Evolutionary conservation across 2,113 vertebrate genomes (phyloP).

Genomic region (Lamprotornis superbus): DNA sequence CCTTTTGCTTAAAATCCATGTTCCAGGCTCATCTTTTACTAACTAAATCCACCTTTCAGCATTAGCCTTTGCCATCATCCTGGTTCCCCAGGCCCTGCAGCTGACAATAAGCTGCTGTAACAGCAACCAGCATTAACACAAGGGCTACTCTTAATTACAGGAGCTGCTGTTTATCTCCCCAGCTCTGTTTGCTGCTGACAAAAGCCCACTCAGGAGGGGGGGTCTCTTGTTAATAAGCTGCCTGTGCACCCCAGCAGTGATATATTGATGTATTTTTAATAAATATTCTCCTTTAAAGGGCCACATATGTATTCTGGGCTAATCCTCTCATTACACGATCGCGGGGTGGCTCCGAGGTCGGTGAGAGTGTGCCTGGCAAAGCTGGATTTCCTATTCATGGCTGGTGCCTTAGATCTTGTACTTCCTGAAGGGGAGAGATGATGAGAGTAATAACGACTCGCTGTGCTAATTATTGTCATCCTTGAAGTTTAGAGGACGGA

Average conservation of each 20-base stretch:
- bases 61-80: not conserved
- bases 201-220: not conserved
- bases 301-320: not conserved
- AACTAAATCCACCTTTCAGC: not conserved
- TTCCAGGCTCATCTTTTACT: not conserved
- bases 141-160: not conserved
- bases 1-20: not conserved
- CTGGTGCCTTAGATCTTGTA: not conserved
- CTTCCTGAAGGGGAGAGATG: slow-evolving; percentile 53
- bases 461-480: slow-evolving; percentile 52
- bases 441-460: slow-evolving; percentile 34
- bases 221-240: not conserved
- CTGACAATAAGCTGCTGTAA: not conserved
- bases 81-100: not conserved
- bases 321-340: slow-evolving; percentile 14
- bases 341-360: not conserved
- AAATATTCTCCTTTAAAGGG: slow-evolving; percentile 12
- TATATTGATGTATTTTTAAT: slow-evolving; percentile 53
- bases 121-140: not conserved
- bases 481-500: slow-evolving; percentile 51
- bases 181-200: not conserved
- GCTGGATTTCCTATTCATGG: not conserved
- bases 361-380: not conserved
- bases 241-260: not conserved
- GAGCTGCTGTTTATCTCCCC: not conserved